Evolutionary conservation across 2,113 vertebrate genomes (phyloP), one percentile per base, ranked within the genome.

Genomic region (Triplophysa rosa): DNA sequence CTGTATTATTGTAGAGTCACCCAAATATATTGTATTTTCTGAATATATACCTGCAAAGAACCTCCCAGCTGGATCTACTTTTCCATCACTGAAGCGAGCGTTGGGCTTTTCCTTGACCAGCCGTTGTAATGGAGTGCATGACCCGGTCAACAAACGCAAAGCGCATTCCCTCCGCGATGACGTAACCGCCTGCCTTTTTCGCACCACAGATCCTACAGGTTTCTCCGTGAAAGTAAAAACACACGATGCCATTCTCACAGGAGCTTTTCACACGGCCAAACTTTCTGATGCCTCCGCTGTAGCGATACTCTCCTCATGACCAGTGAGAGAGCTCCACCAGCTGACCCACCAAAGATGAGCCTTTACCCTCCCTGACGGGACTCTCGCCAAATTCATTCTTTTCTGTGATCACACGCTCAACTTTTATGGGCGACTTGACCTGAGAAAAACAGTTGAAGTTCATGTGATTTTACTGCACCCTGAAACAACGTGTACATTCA

Each of bases 301-400:
- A 0, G 84, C 0, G 59, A 98, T 0, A 61, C 83, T 91, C 62
- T 95, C 86, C 11, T 90, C 87, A 5, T 86, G 82, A 56, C 91
- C 77, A 64, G 88, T 94, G 47, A 67, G 3, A 0, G 94, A 72
- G 87, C 90, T 92, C 96, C 96, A 98, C 40, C 91, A 91, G 84
- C 92, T 94, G 84, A 98, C 88, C 77, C 88, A 98, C 82, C 2
- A 98, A 91, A 1, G n/a, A n/a, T n/a, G 86, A 86, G 3, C 94
- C 91, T 2, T 89, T 90, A 83, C 95, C 95, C 64, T 98, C 96
- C 97, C 97, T 98, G 33, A 98, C 84, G 0, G 97, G 97, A 21
- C 95, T 94, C n/a, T 98, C 97, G 17, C 94, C 95, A 13, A 97
- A 24, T 24, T n/a, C n/a, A n/a, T n/a, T n/a, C n/a, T n/a, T n/a